phyloP scores from a whole-genome alignment of 53 echinoderm and acorn worm species.

The Mesocentrotus franciscanus region DNA sequence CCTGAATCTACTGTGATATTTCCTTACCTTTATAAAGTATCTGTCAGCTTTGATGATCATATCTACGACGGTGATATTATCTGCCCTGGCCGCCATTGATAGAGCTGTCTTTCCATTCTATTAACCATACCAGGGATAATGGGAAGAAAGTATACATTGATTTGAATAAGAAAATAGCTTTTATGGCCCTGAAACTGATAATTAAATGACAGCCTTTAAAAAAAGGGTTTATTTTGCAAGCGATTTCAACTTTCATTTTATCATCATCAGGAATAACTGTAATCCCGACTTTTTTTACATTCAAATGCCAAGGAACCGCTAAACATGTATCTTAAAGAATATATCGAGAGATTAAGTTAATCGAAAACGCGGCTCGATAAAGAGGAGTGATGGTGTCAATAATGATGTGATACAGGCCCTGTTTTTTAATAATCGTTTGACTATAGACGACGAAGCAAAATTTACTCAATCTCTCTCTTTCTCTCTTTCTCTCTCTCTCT shows the following conservation, averaged over 20 bases:
- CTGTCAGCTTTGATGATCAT: slow-evolving; percentile 97
- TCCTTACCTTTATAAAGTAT: slow-evolving; percentile 63
- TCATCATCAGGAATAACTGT: not conserved
- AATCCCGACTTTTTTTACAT: not conserved
- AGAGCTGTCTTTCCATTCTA: slow-evolving; percentile 90
- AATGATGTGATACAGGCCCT: too few relatives aligned
- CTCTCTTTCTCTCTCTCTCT: not conserved
- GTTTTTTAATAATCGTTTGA: too few relatives aligned
- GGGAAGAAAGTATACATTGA: not conserved
- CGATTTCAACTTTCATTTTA: too few relatives aligned
- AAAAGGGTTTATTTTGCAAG: too few relatives aligned
- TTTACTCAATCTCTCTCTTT: too few relatives aligned
- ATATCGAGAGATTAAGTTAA: too few relatives aligned
- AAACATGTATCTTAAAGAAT: too few relatives aligned
- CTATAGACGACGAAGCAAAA: too few relatives aligned
- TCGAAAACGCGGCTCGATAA: too few relatives aligned
- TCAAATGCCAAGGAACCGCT: too few relatives aligned
- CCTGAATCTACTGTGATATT: not conserved
- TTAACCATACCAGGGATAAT: not conserved
- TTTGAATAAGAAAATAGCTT: not conserved
- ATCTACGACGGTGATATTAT: slow-evolving; percentile 89
- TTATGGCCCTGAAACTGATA: not conserved
- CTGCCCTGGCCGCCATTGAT: slow-evolving; percentile 91
- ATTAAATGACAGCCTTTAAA: not conserved
- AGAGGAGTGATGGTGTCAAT: too few relatives aligned